Evolutionary conservation across 1,140 invertebrate species (phyloP), one percentile per base, ranked within the genome.

Genomic region (Agrypnia vestita): DNA sequence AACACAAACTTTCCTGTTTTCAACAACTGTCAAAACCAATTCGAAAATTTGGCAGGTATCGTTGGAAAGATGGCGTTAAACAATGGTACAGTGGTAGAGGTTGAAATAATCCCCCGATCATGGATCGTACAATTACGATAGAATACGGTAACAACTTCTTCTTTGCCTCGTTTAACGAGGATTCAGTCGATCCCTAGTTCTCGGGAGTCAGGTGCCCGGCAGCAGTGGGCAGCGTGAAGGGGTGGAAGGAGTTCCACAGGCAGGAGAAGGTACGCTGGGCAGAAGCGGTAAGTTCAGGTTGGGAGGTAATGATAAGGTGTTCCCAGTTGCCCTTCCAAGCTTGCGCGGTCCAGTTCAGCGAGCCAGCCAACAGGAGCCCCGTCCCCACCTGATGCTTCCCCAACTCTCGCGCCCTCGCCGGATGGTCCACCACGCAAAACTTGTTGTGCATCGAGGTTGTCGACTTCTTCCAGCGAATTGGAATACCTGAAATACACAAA

Each of bases 261-360:
- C 25, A 15, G 10, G 13, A 12, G 17, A 71, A 71, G 4, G 47
- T 47, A 12, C 25, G 8, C 17, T 51, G 67, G 7, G 19, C 19
- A 47, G 47, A 13, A 9, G 0, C 17, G 1, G 25, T 25, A 6
- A 25, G 13, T 11, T 12, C 17, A n/a, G 47, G 67, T 1, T 71
- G 15, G 4, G 4, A 13, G 47, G 47, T 25, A 6, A 71, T 12
- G 1, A 25, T 49, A 0, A 71, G 3, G 13, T 21, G 13, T 17
- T 71, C 67, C 47, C 46, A 49, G 47, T 71, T 71, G 67, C 67
- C 67, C 3, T 17, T 17, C n/a, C 46, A 49, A 10, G 67, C 67
- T 17, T 71, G 67, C 15, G 19, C 4, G 1, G 67, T 71, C 67
- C 67, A 71, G 67, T 71, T 71, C 9, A 19, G 8, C 3, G 67